Base-by-base conservation (phyloP, 2,113 vertebrate species). In the Seriola aureovittata region DNA sequence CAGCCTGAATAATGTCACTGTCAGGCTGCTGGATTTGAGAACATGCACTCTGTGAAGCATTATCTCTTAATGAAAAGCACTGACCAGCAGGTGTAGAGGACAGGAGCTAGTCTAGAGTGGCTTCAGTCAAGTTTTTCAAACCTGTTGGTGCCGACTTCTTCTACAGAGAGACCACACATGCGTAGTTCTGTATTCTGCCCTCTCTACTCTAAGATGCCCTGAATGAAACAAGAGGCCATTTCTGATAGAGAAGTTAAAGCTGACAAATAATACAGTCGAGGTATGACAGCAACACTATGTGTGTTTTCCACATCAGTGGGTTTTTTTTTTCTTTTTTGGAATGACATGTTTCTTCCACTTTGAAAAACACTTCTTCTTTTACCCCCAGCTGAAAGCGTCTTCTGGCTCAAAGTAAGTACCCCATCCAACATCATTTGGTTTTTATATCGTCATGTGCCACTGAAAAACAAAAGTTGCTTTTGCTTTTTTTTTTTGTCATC, bases 241-340 rank as follows among this genome's bases (percentile, higher is more conserved):
- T 89, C 77, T 85, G 78, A 86, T 55, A 76, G 71, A 89, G 80
- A 89, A 78, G 78, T 94, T 95, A 94, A 95, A 95, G 94, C 93
- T 93, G 94, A 91, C 88, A 75, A 80, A 85, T 89, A 91, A 94
- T 91, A 93, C 91, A 89, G 92, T 90, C 69, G 91, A 94, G 94
- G 94, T 95, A 93, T 89, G 91, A 92, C 66, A 57, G 68, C 82
- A 92, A 93, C 93, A 91, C 93, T 89, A 66, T 46, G 72, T 34
- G 88, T 68, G 82, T 81, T 76, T 85, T 67, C 23, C 11, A 85
- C 75, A 75, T 79, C 85, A 71, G 66, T 80, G 67, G 55, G n/a
- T 25, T 64, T 78, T 38, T 59, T 71, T n/a, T 25, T 67, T 60
- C 82, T 74, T 84, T 80, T 85, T 89, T 75, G 89, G 89, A 91